Percentiles rank a stretch among this genome's conserved stretches.
Evolutionary conservation across 2,888 invertebrate genomes (phyloP).

Genomic region (Argyra leucocephala): DNA sequence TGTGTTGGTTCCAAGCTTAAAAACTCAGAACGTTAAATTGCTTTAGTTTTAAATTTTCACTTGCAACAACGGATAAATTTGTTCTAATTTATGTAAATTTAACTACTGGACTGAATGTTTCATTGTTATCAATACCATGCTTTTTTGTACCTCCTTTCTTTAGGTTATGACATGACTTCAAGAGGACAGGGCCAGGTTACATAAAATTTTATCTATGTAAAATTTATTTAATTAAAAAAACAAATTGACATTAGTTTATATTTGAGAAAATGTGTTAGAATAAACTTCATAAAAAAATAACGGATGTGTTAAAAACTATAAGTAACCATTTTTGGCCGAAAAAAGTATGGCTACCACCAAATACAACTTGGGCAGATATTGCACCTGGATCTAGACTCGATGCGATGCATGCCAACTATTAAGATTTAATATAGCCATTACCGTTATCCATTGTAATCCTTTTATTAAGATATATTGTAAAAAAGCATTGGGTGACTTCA

Average conservation of each 20-base stretch:
- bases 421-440: constrained; percentile 69
- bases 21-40: no score
- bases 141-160: no score
- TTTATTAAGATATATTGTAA: constrained; percentile 63
- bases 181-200: neutral
- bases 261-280: no score
- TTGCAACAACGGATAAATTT: no score
- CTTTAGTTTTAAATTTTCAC: no score
- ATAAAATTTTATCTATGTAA: neutral
- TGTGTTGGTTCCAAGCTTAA: no score
- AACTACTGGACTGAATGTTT: no score
- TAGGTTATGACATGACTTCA: no score
- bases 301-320: constrained; percentile 34
- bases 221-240: neutral
- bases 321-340: constrained; percentile 52
- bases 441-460: constrained; percentile 72
- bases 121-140: no score
- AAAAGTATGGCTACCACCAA: constrained; percentile 84
- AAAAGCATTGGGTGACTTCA: constrained; percentile 69
- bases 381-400: constrained; percentile 62
- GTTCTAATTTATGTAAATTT: no score
- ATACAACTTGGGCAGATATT: constrained; percentile 80
- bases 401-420: constrained; percentile 65
- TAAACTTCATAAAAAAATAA: no score
- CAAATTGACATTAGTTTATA: no score